phyloP scores from a whole-genome alignment of 2,797 vertebrate genomes.

The Ceryle rudis region DNA sequence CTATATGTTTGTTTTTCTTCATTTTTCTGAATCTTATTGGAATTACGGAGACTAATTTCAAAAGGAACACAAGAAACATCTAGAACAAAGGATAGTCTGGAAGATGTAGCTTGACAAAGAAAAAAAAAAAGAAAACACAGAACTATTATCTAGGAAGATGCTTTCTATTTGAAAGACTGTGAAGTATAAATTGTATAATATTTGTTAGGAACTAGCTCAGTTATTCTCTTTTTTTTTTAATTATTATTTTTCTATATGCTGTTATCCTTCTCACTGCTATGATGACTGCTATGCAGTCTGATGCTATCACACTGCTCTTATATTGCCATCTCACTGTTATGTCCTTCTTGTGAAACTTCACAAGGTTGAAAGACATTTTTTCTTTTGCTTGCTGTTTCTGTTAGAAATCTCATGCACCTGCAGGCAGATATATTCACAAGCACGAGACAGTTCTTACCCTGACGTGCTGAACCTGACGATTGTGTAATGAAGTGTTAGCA shows the following conservation, averaged over 20 bases:
- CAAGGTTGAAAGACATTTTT: not conserved
- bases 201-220: not conserved
- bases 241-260: not conserved
- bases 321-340: not conserved
- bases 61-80: not conserved
- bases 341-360: not conserved
- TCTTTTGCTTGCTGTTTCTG: not conserved
- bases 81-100: not conserved
- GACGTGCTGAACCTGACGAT: not conserved
- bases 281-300: too few relatives aligned
- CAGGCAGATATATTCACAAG: not conserved
- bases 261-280: not conserved
- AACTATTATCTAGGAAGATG: not conserved
- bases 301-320: accelerated
- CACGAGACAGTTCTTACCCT: not conserved
- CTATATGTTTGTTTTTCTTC: not conserved
- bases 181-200: not conserved
- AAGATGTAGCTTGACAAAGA: not conserved
- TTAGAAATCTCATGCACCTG: not conserved
- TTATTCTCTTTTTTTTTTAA: not conserved
- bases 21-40: not conserved
- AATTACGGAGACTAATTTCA: not conserved
- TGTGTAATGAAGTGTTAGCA: not conserved
- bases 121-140: not conserved
- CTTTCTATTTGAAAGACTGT: not conserved